A percentile compares a stretch with the other conserved stretches of the same genome.
Conservation (phyloP, 2,113 vertebrate genomes). For the Symphodus melops region DNA sequence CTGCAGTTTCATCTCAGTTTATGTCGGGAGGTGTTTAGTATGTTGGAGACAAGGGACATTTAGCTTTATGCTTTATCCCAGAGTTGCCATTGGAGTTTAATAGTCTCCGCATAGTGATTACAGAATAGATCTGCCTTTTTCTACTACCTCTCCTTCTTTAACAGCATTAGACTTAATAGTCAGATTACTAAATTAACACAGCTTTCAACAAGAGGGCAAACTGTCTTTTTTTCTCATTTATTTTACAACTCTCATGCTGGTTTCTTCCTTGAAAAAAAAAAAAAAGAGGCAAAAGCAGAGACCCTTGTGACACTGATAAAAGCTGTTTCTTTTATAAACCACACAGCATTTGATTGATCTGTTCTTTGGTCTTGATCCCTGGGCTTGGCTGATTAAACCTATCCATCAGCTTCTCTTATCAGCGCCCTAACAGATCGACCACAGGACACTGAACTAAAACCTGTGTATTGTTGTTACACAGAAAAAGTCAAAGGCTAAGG, state of each 20-base stretch:
- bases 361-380: conserved; percentile 78
- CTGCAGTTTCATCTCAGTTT: conserved; percentile 41
- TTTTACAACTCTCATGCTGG: conserved; percentile 20
- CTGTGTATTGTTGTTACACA: conserved; percentile 77
- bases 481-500: conserved; percentile 81
- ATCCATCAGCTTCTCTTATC: conserved; percentile 83
- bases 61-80: conserved; percentile 44
- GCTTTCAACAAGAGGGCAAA: conserved; percentile 7
- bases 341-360: conserved; percentile 78
- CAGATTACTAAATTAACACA: conserved; percentile 1
- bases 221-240: conserved; percentile 18
- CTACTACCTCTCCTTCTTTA: background rate
- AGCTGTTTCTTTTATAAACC: conserved; percentile 74
- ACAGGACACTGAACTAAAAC: conserved; percentile 76
- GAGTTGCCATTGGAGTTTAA: conserved; percentile 39
- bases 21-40: conserved; percentile 49
- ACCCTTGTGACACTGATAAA: conserved; percentile 70
- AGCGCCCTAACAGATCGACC: conserved; percentile 76
- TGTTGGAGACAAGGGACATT: conserved; percentile 46
- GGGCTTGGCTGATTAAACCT: conserved; percentile 80
- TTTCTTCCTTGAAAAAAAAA: conserved; percentile 30
- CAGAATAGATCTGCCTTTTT: conserved; percentile 61
- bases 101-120: conserved; percentile 40
- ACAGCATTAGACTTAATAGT: conserved; percentile 20
- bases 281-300: conserved; percentile 5